These are phyloP conservation scores for Hermodice carunculata DNA, from an alignment of 2,888 invertebrate species.

Conservation along the genomic window DNA sequence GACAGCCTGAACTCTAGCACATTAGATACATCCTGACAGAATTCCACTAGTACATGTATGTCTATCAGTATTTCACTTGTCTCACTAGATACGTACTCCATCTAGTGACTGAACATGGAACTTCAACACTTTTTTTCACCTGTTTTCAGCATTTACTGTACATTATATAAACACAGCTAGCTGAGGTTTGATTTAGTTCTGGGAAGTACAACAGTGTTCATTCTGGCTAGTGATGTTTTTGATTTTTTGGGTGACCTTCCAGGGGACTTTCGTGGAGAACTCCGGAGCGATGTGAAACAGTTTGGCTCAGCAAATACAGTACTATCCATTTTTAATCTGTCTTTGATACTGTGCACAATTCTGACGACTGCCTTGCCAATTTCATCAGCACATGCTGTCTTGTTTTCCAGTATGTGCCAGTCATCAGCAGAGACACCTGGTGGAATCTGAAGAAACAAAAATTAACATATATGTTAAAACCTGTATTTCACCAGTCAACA, in stretches of 20 bases:
- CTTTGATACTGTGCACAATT: slow-evolving; percentile 18
- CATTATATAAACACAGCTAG: too few species aligned
- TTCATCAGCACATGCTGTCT: slow-evolving; percentile 7
- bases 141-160: too few species aligned
- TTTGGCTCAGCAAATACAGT: not conserved
- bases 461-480: too few species aligned
- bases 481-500: too few species aligned
- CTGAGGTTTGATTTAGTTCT: too few species aligned
- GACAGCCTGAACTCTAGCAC: too few species aligned
- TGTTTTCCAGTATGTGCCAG: slow-evolving; percentile 23
- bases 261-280: not conserved
- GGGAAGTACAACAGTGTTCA: slow-evolving; percentile 16
- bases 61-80: too few species aligned
- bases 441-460: slow-evolving; percentile 24
- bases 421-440: slow-evolving; percentile 23
- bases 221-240: slow-evolving; percentile 2
- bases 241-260: not conserved
- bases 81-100: too few species aligned
- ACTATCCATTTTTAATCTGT: slow-evolving; percentile 15
- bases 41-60: too few species aligned
- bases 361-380: slow-evolving; percentile 18
- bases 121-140: too few species aligned
- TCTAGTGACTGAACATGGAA: too few species aligned
- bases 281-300: not conserved
- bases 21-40: too few species aligned